These are phyloP conservation scores for Turritopsis dohrnii DNA, from an alignment of 30 jellyfish, hydroid and myxozoan genomes.

Conservation along the genomic window DNA sequence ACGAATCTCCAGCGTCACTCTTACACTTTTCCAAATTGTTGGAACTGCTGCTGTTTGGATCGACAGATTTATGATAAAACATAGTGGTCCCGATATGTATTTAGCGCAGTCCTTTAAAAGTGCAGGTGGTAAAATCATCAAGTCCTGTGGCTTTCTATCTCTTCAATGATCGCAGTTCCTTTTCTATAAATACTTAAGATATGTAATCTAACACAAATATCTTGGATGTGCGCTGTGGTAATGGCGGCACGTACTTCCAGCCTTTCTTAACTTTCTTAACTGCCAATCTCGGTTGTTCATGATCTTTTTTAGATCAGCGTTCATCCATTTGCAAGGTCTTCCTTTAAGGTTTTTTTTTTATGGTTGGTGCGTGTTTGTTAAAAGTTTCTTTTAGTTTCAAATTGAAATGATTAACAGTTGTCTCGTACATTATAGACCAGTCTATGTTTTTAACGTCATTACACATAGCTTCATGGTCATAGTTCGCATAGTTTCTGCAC, in stretches of 20 bases:
- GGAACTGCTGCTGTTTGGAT: slow-evolving; percentile 5
- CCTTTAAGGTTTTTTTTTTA: neutral
- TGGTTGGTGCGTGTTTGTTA: neutral
- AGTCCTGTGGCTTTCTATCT: slow-evolving; percentile 1
- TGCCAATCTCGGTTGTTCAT: slow-evolving; percentile 24
- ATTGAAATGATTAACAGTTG: slow-evolving; percentile 5
- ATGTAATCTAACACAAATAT: slow-evolving; percentile 5
- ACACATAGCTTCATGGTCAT: neutral
- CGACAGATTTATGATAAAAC: neutral
- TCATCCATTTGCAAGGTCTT: slow-evolving; percentile 13
- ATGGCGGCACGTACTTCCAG: slow-evolving; percentile 16
- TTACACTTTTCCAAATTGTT: slow-evolving; percentile 14
- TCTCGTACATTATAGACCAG: neutral
- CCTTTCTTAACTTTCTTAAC: neutral
- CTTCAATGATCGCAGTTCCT: slow-evolving; percentile 11
- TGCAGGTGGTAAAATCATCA: neutral
- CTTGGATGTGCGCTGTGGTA: slow-evolving; percentile 11
- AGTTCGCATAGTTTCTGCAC: slow-evolving; percentile 24
- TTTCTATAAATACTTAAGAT: neutral
- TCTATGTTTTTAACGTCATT: neutral
- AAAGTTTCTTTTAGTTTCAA: neutral
- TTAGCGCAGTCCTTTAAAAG: neutral
- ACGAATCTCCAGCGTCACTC: neutral
- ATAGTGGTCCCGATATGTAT: slow-evolving; percentile 6
- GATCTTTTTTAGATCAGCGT: neutral